These are phyloP conservation scores for Corythornis vintsioides DNA, from an alignment of 2,113 vertebrate species.

Conservation along the genomic window DNA sequence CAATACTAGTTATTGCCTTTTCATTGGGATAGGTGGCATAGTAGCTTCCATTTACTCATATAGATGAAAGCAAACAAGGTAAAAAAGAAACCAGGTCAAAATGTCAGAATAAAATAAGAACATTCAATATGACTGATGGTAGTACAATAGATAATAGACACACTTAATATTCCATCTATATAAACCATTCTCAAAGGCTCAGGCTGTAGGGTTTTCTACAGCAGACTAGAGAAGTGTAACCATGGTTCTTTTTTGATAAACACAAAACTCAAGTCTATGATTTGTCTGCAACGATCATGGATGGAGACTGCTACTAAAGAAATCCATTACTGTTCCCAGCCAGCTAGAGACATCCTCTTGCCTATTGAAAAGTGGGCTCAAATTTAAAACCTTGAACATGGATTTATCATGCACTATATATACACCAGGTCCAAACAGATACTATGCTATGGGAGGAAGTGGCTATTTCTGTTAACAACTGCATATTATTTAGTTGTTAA, in stretches of 20 bases:
- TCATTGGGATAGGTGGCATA: slow-evolving; percentile 48
- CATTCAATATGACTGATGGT: neutral
- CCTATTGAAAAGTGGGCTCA: neutral
- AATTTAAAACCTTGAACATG: slow-evolving; percentile 27
- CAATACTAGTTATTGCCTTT: slow-evolving; percentile 53
- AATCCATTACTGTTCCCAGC: slow-evolving; percentile 13
- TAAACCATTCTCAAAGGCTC: slow-evolving; percentile 44
- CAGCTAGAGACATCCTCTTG: neutral
- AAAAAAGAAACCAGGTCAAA: slow-evolving; percentile 65
- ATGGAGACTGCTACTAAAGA: slow-evolving; percentile 15
- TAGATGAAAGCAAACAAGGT: slow-evolving; percentile 59
- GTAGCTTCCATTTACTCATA: slow-evolving; percentile 58
- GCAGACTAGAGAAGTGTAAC: slow-evolving; percentile 39
- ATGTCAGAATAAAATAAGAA: slow-evolving; percentile 65
- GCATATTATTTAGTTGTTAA: neutral
- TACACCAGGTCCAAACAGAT: neutral
- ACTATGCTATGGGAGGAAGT: neutral
- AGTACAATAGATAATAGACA: slow-evolving; percentile 56
- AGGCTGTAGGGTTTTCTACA: slow-evolving; percentile 18
- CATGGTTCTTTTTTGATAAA: slow-evolving; percentile 36
- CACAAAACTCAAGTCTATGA: slow-evolving; percentile 18
- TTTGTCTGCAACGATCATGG: slow-evolving; percentile 19
- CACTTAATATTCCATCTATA: slow-evolving; percentile 65
- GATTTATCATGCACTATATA: neutral
- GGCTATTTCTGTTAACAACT: slow-evolving; percentile 16